Evolutionary conservation across 2,113 vertebrate genomes (phyloP), one percentile per base, ranked within the genome.

Genomic region (Myxocyprinus asiaticus): DNA sequence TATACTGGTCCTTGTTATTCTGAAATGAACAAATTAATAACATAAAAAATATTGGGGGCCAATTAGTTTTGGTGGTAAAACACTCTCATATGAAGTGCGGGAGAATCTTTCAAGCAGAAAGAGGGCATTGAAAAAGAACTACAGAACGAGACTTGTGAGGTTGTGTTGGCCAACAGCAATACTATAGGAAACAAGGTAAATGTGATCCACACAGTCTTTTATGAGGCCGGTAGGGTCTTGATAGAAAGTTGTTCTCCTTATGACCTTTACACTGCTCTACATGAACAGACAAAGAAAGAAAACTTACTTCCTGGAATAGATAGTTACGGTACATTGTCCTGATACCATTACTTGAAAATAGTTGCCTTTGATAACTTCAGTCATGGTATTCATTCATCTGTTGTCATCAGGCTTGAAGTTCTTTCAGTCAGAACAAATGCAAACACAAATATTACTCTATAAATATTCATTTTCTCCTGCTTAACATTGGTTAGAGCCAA

Each of bases 181-280:
- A 33, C 22, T 33, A 33, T 33, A 33, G 22, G 22, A 33, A 33
- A 33, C 22, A 33, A 33, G 22, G 79, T 84, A 91, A 92, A 91
- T 89, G 89, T 89, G 77, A 84, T 78, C 77, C 68, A 51, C 48
- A 62, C 43, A 58, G 77, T 82, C 88, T 91, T 90, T 89, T 87
- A 89, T 89, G 80, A n/a, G 78, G 79, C 90, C 78, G 82, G 87
- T 0, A 67, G 9, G 10, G 43, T 42, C 55, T 67, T 62, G 67
- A 56, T 58, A 53, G 61, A 50, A 15, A 53, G 45, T 43, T 71
- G 22, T 64, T 56, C 11, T 33, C 77, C 53, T n/a, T 48, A 43
- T 55, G 63, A 69, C 69, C 61, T 77, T 80, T 84, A 51, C 45
- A 76, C 82, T 47, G 80, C 69, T n/a, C 48, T 70, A n/a, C 51